These are phyloP conservation scores for Potamarius usumacintae DNA, from an alignment of 2,113 vertebrate genomes.

Conservation along the genomic window DNA sequence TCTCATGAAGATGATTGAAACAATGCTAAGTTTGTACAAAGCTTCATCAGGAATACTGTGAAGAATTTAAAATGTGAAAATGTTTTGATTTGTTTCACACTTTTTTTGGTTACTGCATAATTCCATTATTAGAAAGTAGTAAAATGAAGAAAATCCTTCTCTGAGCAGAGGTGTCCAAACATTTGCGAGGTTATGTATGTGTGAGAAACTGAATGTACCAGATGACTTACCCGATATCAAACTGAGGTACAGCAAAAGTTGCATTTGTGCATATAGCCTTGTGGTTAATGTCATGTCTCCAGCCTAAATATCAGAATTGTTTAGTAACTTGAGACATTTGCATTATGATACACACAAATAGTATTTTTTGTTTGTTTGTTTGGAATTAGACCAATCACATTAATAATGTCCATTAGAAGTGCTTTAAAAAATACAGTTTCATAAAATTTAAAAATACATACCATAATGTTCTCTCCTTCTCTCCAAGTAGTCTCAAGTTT, in stretches of 20 bases:
- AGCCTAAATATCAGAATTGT: slow-evolving; percentile 26
- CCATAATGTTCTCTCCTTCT: not conserved
- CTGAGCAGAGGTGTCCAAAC: not conserved
- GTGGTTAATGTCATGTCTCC: not conserved
- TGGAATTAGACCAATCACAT: not conserved
- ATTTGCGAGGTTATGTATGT: not conserved
- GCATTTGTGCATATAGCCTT: not conserved
- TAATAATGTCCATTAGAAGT: not conserved
- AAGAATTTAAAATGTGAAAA: not conserved
- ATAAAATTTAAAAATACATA: slow-evolving; percentile 1
- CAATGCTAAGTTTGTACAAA: not conserved
- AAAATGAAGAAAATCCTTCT: not conserved
- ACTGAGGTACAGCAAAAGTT: slow-evolving; percentile 19
- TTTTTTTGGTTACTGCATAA: not conserved
- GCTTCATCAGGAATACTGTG: not conserved
- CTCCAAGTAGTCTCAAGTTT: not conserved
- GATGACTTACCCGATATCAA: slow-evolving; percentile 30
- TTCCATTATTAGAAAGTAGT: not conserved
- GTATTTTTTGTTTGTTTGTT: not conserved
- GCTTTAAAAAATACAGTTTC: not conserved
- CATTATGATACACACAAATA: not conserved
- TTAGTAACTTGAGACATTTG: not conserved
- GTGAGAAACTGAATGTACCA: not conserved
- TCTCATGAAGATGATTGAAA: not conserved
- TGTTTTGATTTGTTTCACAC: not conserved